Evolutionary conservation across 2,888 invertebrate genomes (phyloP).

Genomic region (Drosophila eohydei): DNA sequence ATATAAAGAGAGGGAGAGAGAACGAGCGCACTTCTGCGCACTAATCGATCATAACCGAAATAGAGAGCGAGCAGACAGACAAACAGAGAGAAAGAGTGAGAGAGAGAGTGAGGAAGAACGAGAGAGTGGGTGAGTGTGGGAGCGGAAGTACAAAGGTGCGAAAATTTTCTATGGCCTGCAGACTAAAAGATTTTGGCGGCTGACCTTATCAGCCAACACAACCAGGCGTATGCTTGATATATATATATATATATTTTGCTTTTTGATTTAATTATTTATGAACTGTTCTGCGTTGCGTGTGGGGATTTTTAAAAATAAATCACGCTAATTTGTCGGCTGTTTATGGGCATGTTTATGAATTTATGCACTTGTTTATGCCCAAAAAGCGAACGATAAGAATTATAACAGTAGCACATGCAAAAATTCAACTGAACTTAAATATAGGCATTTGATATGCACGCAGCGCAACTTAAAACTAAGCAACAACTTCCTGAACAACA

Average conservation of each 20-base stretch:
- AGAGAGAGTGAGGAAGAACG: background rate
- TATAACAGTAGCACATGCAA: constrained; percentile 16
- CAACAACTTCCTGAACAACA: constrained; percentile 45
- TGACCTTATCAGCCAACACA: constrained; percentile 40
- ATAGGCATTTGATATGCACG: constrained; percentile 41
- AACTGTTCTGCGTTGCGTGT: background rate
- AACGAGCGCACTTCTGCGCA: constrained; percentile 47
- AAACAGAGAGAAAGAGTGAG: background rate
- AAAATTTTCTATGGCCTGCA: constrained; percentile 9
- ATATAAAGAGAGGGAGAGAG: background rate
- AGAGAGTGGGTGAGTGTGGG: background rate
- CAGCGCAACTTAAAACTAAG: background rate
- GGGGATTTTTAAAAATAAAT: constrained; percentile 62
- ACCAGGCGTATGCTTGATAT: constrained; percentile 51
- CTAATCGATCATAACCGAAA: constrained; percentile 48
- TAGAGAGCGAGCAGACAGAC: constrained; percentile 13
- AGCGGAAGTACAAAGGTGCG: constrained; percentile 16
- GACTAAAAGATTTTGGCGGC: constrained; percentile 22
- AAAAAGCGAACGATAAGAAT: constrained; percentile 6
- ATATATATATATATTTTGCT: constrained; percentile 25
- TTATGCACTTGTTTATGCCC: constrained; percentile 66
- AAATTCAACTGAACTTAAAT: constrained; percentile 7
- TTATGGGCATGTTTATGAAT: constrained; percentile 62
- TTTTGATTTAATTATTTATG: constrained; percentile 7
- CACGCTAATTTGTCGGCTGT: constrained; percentile 54